These are phyloP conservation scores for Sycophila texana DNA, from an alignment of 2,888 invertebrate genomes.

Conservation along the genomic window DNA sequence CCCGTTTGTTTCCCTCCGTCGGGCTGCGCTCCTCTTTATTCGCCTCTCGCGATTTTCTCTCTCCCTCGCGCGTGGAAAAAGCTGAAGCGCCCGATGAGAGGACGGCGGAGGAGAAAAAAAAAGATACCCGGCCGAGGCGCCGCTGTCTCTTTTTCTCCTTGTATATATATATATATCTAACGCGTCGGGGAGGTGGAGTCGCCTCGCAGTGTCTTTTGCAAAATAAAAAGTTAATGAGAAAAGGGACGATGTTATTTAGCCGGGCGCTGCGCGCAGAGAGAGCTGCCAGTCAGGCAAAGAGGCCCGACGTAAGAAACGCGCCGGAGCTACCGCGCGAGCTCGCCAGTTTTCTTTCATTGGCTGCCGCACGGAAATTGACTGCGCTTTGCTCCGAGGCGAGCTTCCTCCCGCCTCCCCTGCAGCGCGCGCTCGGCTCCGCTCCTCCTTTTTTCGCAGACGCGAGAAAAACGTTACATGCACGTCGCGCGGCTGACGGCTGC, in stretches of 20 bases:
- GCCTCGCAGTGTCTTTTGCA: constrained; percentile 68
- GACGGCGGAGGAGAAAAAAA: constrained; percentile 5
- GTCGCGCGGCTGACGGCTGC: constrained; percentile 38
- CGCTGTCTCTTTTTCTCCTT: not conserved
- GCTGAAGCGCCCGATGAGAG: not conserved
- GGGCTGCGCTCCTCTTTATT: not conserved
- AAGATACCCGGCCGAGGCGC: not conserved
- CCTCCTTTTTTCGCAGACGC: constrained; percentile 16
- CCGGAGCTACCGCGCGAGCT: constrained; percentile 28
- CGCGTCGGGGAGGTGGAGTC: constrained; percentile 47
- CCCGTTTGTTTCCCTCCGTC: constrained; percentile 69
- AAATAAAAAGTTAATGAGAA: constrained; percentile 75
- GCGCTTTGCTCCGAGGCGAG: constrained; percentile 50
- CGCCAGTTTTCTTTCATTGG: constrained; percentile 59
- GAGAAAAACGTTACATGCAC: constrained; percentile 53
- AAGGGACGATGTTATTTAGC: constrained; percentile 69
- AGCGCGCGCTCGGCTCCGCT: not conserved
- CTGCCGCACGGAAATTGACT: constrained; percentile 64
- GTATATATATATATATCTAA: not conserved
- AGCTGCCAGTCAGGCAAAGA: constrained; percentile 59
- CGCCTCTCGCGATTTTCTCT: not conserved
- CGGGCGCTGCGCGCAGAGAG: constrained; percentile 30
- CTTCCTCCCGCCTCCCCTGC: not conserved
- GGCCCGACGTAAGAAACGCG: constrained; percentile 58
- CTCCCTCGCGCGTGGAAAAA: not conserved